Evolutionary conservation across 2,797 vertebrate genomes (phyloP).

Genomic region (Eospalax fontanierii): DNA sequence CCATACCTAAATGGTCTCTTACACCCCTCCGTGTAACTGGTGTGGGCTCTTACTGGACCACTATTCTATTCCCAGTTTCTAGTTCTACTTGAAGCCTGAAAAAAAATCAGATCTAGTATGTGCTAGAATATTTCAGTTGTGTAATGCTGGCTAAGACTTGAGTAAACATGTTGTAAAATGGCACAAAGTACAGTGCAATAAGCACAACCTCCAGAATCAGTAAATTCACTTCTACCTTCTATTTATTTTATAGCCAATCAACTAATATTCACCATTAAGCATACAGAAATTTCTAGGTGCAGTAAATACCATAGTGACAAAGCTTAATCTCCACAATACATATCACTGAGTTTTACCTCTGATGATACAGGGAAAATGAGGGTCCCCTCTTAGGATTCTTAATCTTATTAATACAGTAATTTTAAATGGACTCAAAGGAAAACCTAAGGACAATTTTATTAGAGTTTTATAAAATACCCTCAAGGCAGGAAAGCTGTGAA

Average conservation of each 20-base stretch:
- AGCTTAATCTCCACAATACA: not conserved
- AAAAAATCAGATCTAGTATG: not conserved
- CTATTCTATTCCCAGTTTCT: not conserved
- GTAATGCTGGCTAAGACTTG: not conserved
- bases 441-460: too few relatives aligned
- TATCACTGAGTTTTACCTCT: slow-evolving; percentile 48
- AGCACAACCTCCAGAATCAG: not conserved
- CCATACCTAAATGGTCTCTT: not conserved
- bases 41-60: not conserved
- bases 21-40: not conserved
- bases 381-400: too few relatives aligned
- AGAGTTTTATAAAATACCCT: too few relatives aligned
- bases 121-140: slow-evolving; percentile 27
- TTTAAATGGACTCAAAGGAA: too few relatives aligned
- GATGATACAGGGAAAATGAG: not conserved
- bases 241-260: slow-evolving; percentile 36
- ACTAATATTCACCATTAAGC: not conserved
- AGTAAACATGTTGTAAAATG: slow-evolving; percentile 31
- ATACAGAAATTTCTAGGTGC: not conserved
- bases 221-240: slow-evolving; percentile 17
- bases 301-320: slow-evolving; percentile 1
- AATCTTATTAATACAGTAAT: too few relatives aligned
- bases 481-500: too few relatives aligned
- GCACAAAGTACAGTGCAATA: slow-evolving; percentile 38
- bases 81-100: not conserved